These are phyloP conservation scores for Cheilosia soror DNA, from an alignment of 2,888 invertebrate genomes.

Conservation along the genomic window DNA sequence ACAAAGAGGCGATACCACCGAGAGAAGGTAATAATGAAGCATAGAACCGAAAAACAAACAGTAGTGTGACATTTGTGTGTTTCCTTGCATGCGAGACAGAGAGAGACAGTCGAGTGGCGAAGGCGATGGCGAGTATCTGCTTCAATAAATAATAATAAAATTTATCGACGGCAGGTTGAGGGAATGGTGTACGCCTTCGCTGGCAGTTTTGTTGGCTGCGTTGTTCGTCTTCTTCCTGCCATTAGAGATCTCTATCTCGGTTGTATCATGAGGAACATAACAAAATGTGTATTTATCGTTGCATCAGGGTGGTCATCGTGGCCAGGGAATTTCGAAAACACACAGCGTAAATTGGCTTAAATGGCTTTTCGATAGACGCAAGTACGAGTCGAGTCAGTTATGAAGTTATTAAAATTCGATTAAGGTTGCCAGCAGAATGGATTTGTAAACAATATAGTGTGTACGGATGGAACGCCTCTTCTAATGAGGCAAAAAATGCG, in stretches of 20 bases:
- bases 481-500: slow-evolving; percentile 61
- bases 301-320: slow-evolving; percentile 67
- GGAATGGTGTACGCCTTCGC: slow-evolving; percentile 61
- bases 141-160: slow-evolving; percentile 66
- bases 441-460: slow-evolving; percentile 55
- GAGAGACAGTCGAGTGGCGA: background rate
- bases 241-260: slow-evolving; percentile 68
- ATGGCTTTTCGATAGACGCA: slow-evolving; percentile 57
- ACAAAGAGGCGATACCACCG: slow-evolving; percentile 12
- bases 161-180: slow-evolving; percentile 59
- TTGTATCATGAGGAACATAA: slow-evolving; percentile 43
- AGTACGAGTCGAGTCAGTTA: slow-evolving; percentile 22
- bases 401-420: slow-evolving; percentile 75
- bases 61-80: slow-evolving; percentile 72
- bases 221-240: slow-evolving; percentile 58
- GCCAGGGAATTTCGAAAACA: slow-evolving; percentile 23
- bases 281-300: slow-evolving; percentile 63
- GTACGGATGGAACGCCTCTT: slow-evolving; percentile 44
- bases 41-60: slow-evolving; percentile 58
- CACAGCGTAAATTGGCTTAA: slow-evolving; percentile 61
- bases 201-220: slow-evolving; percentile 46
- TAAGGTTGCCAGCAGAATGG: slow-evolving; percentile 49
- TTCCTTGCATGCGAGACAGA: slow-evolving; percentile 25
- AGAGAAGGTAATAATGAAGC: slow-evolving; percentile 4
- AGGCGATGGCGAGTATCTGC: slow-evolving; percentile 36